phyloP scores from a whole-genome alignment of 53 echinoderm and acorn worm species.

The Patiria pectinifera region DNA sequence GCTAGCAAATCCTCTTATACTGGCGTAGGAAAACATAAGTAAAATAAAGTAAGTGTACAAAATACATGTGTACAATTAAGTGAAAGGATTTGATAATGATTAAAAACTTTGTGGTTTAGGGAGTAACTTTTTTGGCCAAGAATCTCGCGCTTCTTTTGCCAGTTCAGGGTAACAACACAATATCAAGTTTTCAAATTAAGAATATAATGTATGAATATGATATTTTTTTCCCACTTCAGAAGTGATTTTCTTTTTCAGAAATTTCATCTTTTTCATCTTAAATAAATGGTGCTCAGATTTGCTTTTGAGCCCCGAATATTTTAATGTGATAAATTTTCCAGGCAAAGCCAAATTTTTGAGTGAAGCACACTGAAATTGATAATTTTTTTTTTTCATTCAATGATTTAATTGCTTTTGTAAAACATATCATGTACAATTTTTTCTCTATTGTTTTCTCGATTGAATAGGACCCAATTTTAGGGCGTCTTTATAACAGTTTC shows the following conservation, averaged over 20 bases:
- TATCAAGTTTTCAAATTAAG: slow-evolving; percentile 12
- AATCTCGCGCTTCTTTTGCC: neutral
- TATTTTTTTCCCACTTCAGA: neutral
- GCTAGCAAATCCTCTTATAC: neutral
- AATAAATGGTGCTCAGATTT: slow-evolving; percentile 8
- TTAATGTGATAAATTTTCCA: neutral
- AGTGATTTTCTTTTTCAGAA: neutral
- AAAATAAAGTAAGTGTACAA: neutral
- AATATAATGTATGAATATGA: neutral
- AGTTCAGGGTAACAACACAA: neutral
- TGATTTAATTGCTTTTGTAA: neutral
- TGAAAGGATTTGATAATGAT: neutral
- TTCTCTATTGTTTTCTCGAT: neutral
- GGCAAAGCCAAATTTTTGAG: neutral
- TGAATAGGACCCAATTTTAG: neutral
- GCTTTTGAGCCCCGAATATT: neutral
- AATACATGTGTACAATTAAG: neutral
- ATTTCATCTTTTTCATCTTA: neutral
- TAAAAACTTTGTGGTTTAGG: neutral
- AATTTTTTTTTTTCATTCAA: neutral
- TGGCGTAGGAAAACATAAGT: neutral
- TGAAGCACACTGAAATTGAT: neutral
- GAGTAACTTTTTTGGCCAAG: neutral
- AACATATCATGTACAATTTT: slow-evolving; percentile 12
- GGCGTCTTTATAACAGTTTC: slow-evolving; percentile 1